A percentile compares a stretch with the other conserved stretches of the same genome.
Evolutionary conservation across 2,797 vertebrate species (phyloP).

Genomic region (Manis pentadactyla): DNA sequence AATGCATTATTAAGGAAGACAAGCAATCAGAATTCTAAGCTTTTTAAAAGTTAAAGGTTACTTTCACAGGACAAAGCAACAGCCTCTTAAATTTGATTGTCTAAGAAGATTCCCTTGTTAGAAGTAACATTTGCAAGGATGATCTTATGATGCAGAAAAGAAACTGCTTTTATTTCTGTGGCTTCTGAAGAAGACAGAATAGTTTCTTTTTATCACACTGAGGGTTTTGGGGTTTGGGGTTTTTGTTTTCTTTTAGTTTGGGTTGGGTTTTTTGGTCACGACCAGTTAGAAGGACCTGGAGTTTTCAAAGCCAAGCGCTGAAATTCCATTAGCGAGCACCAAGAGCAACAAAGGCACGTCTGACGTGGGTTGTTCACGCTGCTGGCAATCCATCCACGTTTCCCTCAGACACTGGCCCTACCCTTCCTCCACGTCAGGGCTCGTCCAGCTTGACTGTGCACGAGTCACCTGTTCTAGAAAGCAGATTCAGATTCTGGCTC

Average conservation of each 20-base stretch:
- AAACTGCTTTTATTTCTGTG: conserved; percentile 9
- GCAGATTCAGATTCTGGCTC: not conserved
- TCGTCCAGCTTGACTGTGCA: not conserved
- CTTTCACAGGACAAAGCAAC: conserved; percentile 43
- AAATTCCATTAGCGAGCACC: not conserved
- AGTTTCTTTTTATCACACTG: not conserved
- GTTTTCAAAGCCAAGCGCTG: not conserved
- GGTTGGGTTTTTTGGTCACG: not conserved
- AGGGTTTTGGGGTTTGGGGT: not conserved
- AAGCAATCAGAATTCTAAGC: conserved; percentile 14
- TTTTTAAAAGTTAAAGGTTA: conserved; percentile 58
- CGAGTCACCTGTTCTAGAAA: not conserved
- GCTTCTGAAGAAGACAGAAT: conserved; percentile 1
- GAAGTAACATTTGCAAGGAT: not conserved
- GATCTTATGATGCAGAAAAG: not conserved
- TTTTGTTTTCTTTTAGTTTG: not conserved
- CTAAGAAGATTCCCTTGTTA: conserved; percentile 40
- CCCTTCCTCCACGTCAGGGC: not conserved
- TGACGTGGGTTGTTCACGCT: too few species aligned
- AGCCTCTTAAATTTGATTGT: not conserved
- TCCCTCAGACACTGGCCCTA: not conserved
- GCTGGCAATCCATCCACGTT: not conserved
- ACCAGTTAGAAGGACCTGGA: not conserved
- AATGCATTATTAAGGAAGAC: conserved; percentile 65
- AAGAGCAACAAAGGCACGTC: not conserved